Evolutionary conservation across 2,797 vertebrate species (phyloP), one percentile per base, ranked within the genome.

Genomic region (Karalla daura): DNA sequence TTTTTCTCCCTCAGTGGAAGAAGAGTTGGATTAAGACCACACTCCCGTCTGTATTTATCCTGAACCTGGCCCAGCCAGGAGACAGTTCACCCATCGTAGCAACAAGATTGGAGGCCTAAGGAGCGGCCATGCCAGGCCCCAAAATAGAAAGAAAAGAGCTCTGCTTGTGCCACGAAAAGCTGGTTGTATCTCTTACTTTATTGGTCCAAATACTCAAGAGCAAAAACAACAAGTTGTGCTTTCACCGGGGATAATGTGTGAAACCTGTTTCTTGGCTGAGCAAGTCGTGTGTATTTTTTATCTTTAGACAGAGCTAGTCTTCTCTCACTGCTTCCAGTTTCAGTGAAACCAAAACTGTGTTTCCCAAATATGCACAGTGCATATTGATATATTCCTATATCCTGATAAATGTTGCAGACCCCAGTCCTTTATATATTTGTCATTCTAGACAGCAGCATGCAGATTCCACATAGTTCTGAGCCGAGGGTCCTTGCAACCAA

Each of bases 401-500:
- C 18, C 37, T 25, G 8, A 36, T 18, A n/a, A 13, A 43, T 58
- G 21, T 55, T 53, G 7, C 35, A 21, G 24, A 18, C 30, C 14
- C 24, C 32, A 3, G 12, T 43, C 66, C 21, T 68, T 63, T 41
- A 53, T 63, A 46, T 55, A 24, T 44, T 63, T 72, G 61, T 76
- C 62, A 20, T 71, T 56, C 14, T 9, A 2, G 41, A 52, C 55
- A 69, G 35, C 13, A 45, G n/a, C 21, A 28, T 70, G 55, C 39
- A 37, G 63, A 73, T 78, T 76, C 44, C 27, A 7, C 76, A 77
- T 73, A 66, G 77, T 74, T 78, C 35, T 52, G 53, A 76, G 78
- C 70, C 8, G 44, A 70, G 63, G 78, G 83, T 76, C 74, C 61
- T 87, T 82, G 83, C 60, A 79, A 63, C 81, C 83, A 89, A 88